Evolutionary conservation across 92 coral and sea anemone genomes (phyloP), one percentile per base, ranked within the genome.

Genomic region (Epizoanthus stellaris): DNA sequence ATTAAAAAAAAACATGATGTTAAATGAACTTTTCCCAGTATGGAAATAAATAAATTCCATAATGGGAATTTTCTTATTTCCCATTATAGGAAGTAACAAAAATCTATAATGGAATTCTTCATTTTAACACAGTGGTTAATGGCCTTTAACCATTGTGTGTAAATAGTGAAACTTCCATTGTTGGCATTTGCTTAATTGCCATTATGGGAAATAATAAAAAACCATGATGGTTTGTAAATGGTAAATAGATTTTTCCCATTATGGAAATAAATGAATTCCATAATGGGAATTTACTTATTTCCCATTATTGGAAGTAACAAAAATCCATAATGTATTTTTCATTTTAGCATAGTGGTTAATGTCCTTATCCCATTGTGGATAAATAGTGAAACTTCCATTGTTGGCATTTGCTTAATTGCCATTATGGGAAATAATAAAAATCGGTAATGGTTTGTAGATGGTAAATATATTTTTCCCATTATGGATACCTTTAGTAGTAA

Each of bases 51-150:
- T 61, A 61, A 76, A 47, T 25, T 57, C 61, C 81, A 76, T 9
- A 21, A 40, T 76, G 67, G 81, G 81, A 25, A 76, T 17, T 76
- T 17, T 5, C 45, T 61, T 76, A 76, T 75, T 23, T 64, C 36
- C 66, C 81, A 75, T 75, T 75, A 64, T 75, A 20, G 81, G 63
- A 75, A 61, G 25, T 75, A 15, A 75, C 20, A 74, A 75, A 25
- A 43, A 52, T n/a, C 40, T 2, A 75, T 75, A 16, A 75, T n/a
- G 25, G 9, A 52, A 54, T 75, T 75, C 39, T 25, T 75, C 42
- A 4, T 75, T 64, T 75, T 30, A 58, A 58, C 3, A 76, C 40
- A 54, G 21, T 25, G 40, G 61, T 56, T 45, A 58, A 57, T 11
- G 23, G 58, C 67, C 82, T 21, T 76, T 76, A 52, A 40, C 82